Evolutionary conservation across 1,140 invertebrate species (phyloP).

Genomic region (Bombyx mandarina): DNA sequence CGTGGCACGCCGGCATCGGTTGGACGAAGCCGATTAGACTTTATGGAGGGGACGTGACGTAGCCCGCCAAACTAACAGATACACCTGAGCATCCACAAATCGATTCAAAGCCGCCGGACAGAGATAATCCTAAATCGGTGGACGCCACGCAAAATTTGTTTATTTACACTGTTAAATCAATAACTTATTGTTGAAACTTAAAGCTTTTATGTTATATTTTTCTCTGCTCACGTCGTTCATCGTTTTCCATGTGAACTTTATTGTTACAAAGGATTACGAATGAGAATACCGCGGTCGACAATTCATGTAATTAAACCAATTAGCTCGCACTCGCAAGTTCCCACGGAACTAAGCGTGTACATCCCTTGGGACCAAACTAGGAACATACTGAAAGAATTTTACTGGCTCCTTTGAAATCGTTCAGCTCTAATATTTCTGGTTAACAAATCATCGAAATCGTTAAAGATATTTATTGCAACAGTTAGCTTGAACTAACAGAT

Average conservation of each 20-base stretch:
- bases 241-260: slow-evolving; percentile 34
- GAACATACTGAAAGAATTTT: slow-evolving; percentile 16
- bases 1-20: slow-evolving; percentile 50
- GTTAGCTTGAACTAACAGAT: slow-evolving; percentile 56
- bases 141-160: background rate
- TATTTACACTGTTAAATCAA: background rate
- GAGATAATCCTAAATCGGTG: slow-evolving; percentile 1
- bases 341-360: slow-evolving; percentile 25
- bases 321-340: slow-evolving; percentile 27
- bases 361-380: slow-evolving; percentile 33
- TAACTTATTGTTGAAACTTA: background rate
- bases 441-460: slow-evolving; percentile 47
- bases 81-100: slow-evolving; percentile 31
- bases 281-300: slow-evolving; percentile 23
- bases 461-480: slow-evolving; percentile 62
- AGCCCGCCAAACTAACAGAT: slow-evolving; percentile 36
- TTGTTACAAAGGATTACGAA: slow-evolving; percentile 48
- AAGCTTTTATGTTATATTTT: too few relatives aligned
- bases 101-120: slow-evolving; percentile 14
- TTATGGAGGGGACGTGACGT: slow-evolving; percentile 54
- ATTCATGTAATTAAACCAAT: slow-evolving; percentile 57
- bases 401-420: background rate
- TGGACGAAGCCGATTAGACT: slow-evolving; percentile 20
- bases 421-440: slow-evolving; percentile 4
- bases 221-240: slow-evolving; percentile 4